Base-by-base conservation (phyloP, 1,140 invertebrate species). In the Ptiloglossa arizonensis region DNA sequence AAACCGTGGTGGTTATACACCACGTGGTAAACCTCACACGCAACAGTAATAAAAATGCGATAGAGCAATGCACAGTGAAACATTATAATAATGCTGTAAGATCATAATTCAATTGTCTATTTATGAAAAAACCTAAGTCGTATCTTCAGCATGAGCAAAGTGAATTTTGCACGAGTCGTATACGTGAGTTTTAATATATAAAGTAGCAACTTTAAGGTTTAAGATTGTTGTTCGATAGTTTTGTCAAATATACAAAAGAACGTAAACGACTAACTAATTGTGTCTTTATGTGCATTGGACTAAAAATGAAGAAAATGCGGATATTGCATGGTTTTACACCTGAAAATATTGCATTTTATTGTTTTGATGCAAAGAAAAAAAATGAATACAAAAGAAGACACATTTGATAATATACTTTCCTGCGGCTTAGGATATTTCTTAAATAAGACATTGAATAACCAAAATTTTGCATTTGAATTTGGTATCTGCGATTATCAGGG, bases 11-110 rank as follows among this genome's bases (percentile, higher is more conserved):
- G 89, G 88, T 74, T 92, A 90, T 67, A 57, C 84, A 24, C 77
- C 88, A 46, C 91, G 91, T 50, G 73, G 87, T 62, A 92, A 92
- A 57, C 82, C 90, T 24, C 90, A 90, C 57, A 76, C 89, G 60
- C 89, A 89, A 81, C 85, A 91, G 86, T 86, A 87, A 80, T 54
- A 75, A 79, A 63, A 70, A 83, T 32, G 59, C 71, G 77, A 82
- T 83, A 81, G 74, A 66, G 17, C 71, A 63, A 75, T 86, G 63
- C 84, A 86, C 79, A 82, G 78, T 81, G 68, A 85, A 86, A 79
- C 68, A 67, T 74, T 76, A 68, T 77, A 75, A 81, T 54, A 71
- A 87, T 71, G 70, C 50, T 85, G 54, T 86, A 69, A 66, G 75
- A 83, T 82, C 73, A 70, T 27, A 56, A 86, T 86, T 89, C 81